Conservation (phyloP, 2,888 invertebrate genomes). For the Microplitis manilae region DNA sequence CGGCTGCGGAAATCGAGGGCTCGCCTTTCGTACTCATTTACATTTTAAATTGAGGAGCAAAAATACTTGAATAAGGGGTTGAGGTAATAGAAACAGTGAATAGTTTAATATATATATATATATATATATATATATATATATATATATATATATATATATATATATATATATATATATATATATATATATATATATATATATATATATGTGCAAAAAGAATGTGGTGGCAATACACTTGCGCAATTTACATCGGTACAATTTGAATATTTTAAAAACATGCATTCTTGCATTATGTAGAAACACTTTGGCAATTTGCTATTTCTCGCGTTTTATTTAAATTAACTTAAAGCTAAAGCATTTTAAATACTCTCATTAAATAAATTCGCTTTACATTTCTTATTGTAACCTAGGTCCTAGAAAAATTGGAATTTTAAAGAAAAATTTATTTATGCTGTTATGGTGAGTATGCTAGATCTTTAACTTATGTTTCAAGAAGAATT, state of each 20-base stretch:
- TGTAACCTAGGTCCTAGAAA: too few species aligned
- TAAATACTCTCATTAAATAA: conserved; percentile 4
- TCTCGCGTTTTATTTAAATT: conserved; percentile 31
- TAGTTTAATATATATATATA: not conserved
- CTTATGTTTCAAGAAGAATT: too few species aligned
- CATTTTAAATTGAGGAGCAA: conserved; percentile 66
- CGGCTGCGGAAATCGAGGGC: conserved; percentile 59
- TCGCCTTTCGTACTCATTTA: conserved; percentile 59
- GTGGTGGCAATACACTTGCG: conserved; percentile 34
- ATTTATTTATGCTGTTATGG: too few species aligned
- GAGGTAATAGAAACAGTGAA: conserved; percentile 29
- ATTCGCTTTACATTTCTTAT: too few species aligned
- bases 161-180: too few species aligned
- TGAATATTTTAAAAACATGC: conserved; percentile 53
- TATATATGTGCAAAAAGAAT: conserved; percentile 46
- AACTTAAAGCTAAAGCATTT: conserved; percentile 1
- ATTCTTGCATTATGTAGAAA: conserved; percentile 56
- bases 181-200: too few species aligned
- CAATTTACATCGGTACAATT: conserved; percentile 11
- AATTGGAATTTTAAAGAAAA: too few species aligned
- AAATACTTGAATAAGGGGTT: conserved; percentile 53
- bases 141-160: too few species aligned
- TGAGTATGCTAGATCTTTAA: too few species aligned
- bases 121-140: not conserved
- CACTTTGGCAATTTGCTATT: conserved; percentile 54